phyloP scores from a whole-genome alignment of 2,888 invertebrate species.

The Polydrusus tereticollis region DNA sequence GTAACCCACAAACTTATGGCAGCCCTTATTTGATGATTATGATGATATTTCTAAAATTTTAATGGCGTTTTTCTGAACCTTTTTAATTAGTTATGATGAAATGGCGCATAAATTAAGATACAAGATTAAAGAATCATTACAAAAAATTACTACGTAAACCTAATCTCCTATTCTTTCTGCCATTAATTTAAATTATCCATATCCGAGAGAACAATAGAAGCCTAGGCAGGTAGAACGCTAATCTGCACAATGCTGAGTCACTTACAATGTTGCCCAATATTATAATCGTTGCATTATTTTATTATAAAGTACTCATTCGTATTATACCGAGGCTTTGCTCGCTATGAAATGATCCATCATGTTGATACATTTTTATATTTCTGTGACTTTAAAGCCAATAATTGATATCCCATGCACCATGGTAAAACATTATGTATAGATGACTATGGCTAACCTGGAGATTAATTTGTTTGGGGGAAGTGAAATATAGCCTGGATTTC shows the following conservation, averaged over 20 bases:
- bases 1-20: background rate
- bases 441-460: no score
- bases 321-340: background rate
- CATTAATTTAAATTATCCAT: slow-evolving; percentile 35
- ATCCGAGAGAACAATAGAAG: slow-evolving; percentile 22
- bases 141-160: slow-evolving; percentile 13
- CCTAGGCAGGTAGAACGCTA: slow-evolving; percentile 28
- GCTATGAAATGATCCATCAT: no score
- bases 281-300: background rate
- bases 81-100: slow-evolving; percentile 5
- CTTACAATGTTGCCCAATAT: slow-evolving; percentile 3
- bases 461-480: no score
- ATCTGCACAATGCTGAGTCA: slow-evolving; percentile 10
- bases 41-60: background rate
- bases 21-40: background rate
- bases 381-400: no score
- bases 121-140: slow-evolving; percentile 6
- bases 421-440: no score
- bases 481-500: no score
- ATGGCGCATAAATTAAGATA: slow-evolving; percentile 8
- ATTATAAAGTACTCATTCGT: background rate
- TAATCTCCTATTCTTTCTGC: slow-evolving; percentile 20
- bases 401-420: no score
- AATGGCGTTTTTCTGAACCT: background rate
- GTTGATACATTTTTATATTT: no score